phyloP scores from a whole-genome alignment of 1,140 invertebrate species.

The Solen grandis region DNA sequence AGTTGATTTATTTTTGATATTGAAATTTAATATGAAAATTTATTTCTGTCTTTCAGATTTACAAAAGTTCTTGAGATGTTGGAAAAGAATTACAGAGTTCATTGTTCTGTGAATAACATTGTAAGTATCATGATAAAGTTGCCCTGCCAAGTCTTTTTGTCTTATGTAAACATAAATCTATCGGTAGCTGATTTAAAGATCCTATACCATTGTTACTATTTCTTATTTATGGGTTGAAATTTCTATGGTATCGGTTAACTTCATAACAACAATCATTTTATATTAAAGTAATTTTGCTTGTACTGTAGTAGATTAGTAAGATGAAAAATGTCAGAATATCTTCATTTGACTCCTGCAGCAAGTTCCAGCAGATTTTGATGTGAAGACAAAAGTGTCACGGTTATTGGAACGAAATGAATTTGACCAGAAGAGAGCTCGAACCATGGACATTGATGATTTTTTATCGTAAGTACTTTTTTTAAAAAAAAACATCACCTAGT shows the following conservation, averaged over 20 bases:
- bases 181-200: not conserved
- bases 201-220: not conserved
- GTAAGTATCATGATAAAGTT: conserved; percentile 84
- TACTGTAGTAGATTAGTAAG: not conserved
- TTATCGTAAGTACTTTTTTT: conserved; percentile 84
- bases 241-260: not conserved
- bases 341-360: conserved; percentile 83
- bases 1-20: too few relatives aligned
- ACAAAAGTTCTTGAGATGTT: conserved; percentile 90
- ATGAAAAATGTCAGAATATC: too few relatives aligned
- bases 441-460: conserved; percentile 98
- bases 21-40: too few relatives aligned
- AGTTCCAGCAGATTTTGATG: conserved; percentile 90
- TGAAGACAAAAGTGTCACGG: conserved; percentile 91
- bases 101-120: conserved; percentile 93
- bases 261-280: not conserved
- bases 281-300: not conserved
- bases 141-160: conserved; percentile 9
- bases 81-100: conserved; percentile 95
- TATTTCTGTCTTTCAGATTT: conserved; percentile 81
- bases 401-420: conserved; percentile 86
- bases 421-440: conserved; percentile 91
- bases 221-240: not conserved
- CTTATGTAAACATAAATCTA: not conserved
- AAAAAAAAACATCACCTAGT: too few relatives aligned